Evolutionary conservation across 1,140 invertebrate species (phyloP).

Genomic region (Trachymyrmex cornetzi): DNA sequence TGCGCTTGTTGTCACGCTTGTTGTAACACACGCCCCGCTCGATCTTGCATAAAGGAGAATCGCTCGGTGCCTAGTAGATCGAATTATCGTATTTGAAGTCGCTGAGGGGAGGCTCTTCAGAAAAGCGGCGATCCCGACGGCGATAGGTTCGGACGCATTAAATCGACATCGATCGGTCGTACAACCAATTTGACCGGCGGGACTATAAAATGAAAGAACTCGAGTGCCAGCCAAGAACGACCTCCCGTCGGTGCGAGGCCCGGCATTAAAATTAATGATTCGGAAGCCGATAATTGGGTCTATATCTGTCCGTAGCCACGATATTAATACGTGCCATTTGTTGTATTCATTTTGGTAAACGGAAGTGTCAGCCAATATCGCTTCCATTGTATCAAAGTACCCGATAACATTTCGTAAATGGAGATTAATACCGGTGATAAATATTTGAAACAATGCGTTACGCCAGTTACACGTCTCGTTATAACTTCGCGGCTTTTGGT

Average conservation of each 20-base stretch:
- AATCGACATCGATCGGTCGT: slow-evolving; percentile 70
- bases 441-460: slow-evolving; percentile 5
- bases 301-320: slow-evolving; percentile 12
- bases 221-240: slow-evolving; percentile 23
- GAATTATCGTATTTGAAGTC: slow-evolving; percentile 72
- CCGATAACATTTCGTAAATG: neutral
- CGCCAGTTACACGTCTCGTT: neutral
- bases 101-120: slow-evolving; percentile 48
- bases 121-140: slow-evolving; percentile 67
- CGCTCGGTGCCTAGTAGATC: slow-evolving; percentile 62
- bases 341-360: neutral
- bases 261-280: slow-evolving; percentile 51
- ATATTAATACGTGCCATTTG: slow-evolving; percentile 3
- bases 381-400: neutral
- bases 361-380: slow-evolving; percentile 2
- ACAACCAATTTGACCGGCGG: slow-evolving; percentile 70
- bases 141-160: slow-evolving; percentile 76
- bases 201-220: slow-evolving; percentile 50
- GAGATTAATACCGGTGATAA: slow-evolving; percentile 5
- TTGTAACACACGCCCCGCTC: slow-evolving; percentile 44
- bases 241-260: neutral
- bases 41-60: slow-evolving; percentile 29
- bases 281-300: slow-evolving; percentile 49
- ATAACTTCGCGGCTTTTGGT: neutral
- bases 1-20: slow-evolving; percentile 27